These are phyloP conservation scores for Cherax quadricarinatus DNA, from an alignment of 1,140 invertebrate species.

Conservation along the genomic window DNA sequence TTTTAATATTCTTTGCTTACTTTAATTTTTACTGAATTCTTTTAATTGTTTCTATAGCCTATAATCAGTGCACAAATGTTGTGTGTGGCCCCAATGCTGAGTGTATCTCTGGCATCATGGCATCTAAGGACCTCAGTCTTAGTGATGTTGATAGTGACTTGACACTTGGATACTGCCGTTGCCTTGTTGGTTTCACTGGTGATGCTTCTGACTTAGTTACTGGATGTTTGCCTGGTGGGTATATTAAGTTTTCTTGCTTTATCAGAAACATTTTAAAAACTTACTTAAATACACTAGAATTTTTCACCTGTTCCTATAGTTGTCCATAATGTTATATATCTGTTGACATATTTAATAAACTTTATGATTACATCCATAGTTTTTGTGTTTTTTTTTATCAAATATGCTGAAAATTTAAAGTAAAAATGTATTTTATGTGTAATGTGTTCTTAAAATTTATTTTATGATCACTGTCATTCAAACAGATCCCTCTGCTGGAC, in stretches of 20 bases:
- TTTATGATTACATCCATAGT: too few relatives aligned
- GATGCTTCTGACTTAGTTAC: conserved; percentile 75
- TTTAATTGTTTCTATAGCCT: conserved; percentile 42
- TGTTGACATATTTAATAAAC: too few relatives aligned
- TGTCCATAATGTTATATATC: too few relatives aligned
- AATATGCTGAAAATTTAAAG: too few relatives aligned
- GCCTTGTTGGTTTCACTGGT: conserved; percentile 75
- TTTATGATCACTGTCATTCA: not conserved
- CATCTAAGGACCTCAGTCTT: conserved; percentile 4
- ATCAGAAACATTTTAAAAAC: not conserved
- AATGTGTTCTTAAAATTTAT: too few relatives aligned
- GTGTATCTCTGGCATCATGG: conserved; percentile 57
- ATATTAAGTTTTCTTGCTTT: not conserved
- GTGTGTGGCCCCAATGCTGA: conserved; percentile 68
- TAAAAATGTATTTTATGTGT: too few relatives aligned
- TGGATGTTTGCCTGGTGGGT: conserved; percentile 74
- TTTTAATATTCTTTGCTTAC: too few relatives aligned
- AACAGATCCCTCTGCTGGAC: not conserved
- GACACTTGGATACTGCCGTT: conserved; percentile 74
- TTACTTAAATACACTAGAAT: too few relatives aligned
- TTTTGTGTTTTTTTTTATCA: too few relatives aligned
- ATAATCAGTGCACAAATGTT: conserved; percentile 66
- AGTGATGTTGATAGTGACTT: conserved; percentile 22
- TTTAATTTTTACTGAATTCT: too few relatives aligned
- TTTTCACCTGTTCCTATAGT: too few relatives aligned